Conservation (phyloP, 2,113 vertebrate genomes). For the Chloebia gouldiae region DNA sequence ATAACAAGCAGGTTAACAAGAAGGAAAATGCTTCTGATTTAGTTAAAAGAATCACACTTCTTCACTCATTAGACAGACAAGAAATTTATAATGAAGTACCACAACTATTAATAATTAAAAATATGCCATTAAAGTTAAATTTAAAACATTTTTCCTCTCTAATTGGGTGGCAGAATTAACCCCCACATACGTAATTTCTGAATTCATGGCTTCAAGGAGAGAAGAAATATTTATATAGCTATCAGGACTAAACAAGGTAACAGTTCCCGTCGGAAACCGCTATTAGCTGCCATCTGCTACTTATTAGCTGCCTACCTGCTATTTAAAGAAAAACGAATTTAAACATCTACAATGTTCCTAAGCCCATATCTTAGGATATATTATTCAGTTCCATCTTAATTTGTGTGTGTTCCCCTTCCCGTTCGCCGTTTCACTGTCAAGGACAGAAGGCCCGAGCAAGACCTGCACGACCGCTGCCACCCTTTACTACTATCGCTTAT, state of each 20-base stretch:
- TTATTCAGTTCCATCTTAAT: not conserved
- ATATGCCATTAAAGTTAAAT: not conserved
- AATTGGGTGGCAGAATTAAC: not conserved
- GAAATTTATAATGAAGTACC: not conserved
- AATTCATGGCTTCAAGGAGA: not conserved
- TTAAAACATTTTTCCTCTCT: not conserved
- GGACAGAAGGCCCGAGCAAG: not conserved
- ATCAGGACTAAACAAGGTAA: not conserved
- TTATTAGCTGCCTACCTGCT: not conserved
- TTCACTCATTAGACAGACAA: not conserved
- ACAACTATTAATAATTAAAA: not conserved
- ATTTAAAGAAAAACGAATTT: not conserved
- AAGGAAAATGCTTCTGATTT: not conserved
- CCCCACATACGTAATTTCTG: not conserved
- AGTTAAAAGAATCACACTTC: not conserved
- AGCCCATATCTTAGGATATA: too few relatives aligned
- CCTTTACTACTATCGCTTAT: rapidly evolving
- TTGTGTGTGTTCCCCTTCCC: not conserved
- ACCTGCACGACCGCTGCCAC: rapidly evolving
- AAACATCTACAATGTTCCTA: not conserved
- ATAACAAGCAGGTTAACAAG: not conserved
- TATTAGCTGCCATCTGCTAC: not conserved
- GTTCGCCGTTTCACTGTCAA: not conserved
- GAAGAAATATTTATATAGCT: rapidly evolving
- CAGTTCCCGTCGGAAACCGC: rapidly evolving